Base-by-base conservation (phyloP, 1,140 invertebrate species). In the Hycleus phaleratus region DNA sequence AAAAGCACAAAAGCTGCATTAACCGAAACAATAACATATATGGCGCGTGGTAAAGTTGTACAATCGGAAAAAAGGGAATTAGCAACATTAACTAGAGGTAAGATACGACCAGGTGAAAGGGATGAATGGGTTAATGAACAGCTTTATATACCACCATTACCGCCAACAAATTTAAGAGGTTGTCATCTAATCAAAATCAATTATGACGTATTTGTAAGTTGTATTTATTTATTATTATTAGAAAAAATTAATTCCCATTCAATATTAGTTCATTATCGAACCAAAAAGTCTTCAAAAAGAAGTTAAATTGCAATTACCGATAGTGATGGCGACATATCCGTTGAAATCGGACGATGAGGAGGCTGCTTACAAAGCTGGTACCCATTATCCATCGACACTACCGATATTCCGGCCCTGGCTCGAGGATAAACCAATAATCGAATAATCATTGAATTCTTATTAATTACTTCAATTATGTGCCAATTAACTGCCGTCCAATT, bases 151-250 rank as follows among this genome's bases (percentile, higher is more conserved):
- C 94, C 95, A 55, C 92, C 95, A 12, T 76, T 97, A 60, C 94
- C 94, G 46, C 95, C 95, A 8, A 97, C 94, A 18, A 94, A 95
- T 79, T 78, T 97, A n/a, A 80, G 93, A 59, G 94, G 93, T 40
- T 97, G 94, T 73, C 90, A 94, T 74, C 82, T 98, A 57, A 97
- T 98, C 65, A 86, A 90, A 71, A 91, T 97, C 59, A 85, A 93
- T 65, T 98, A 98, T 73, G 91, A 95, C 73, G 89, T 98, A 46
- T 93, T 91, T 75, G 93, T 96, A 77, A 90, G 90, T 87, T 56
- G 7, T 42, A 26, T 42, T 24, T 11, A 49, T 26, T 6, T 38
- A 32, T 32, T 3, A 32, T 32, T 32, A 18, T 18, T 18, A 18
- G 18, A 18, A 18, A 18, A 18, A 18, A 18, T 18, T 18, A 18